A percentile compares a stretch with the other conserved stretches of the same genome.
phyloP scores from a whole-genome alignment of 1,140 invertebrate species.

The Theocolax elegans region DNA sequence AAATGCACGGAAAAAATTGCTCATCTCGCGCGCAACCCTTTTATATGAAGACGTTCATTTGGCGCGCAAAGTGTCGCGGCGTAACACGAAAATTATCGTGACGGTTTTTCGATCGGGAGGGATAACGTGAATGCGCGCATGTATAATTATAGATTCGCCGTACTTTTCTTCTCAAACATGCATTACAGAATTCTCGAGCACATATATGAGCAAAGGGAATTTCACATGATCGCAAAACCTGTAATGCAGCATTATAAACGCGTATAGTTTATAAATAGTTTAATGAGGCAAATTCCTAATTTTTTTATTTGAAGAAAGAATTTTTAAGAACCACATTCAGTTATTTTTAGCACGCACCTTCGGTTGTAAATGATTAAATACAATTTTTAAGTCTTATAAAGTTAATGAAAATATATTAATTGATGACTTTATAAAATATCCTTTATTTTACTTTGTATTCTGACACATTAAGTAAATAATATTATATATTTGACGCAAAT shows the following conservation, averaged over 20 bases:
- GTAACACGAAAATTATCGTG: constrained; percentile 34
- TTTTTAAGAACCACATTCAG: too few relatives aligned
- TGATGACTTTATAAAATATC: too few relatives aligned
- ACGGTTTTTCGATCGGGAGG: constrained; percentile 26
- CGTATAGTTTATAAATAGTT: background rate
- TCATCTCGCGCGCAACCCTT: too few relatives aligned
- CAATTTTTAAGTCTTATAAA: too few relatives aligned
- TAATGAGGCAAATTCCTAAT: background rate
- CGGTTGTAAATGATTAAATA: too few relatives aligned
- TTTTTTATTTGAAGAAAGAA: too few relatives aligned
- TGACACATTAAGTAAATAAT: too few relatives aligned
- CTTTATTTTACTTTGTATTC: too few relatives aligned
- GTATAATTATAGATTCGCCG: constrained; percentile 32
- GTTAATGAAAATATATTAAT: too few relatives aligned
- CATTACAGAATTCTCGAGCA: background rate
- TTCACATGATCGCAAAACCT: background rate
- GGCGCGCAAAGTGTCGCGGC: constrained; percentile 15
- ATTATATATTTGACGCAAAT: too few relatives aligned
- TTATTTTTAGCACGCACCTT: too few relatives aligned
- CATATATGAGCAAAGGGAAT: background rate
- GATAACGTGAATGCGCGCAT: constrained; percentile 2
- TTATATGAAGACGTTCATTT: constrained; percentile 30
- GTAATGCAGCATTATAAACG: background rate
- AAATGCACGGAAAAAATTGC: too few relatives aligned
- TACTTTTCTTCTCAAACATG: constrained; percentile 21